Conservation (phyloP, 2,113 vertebrate genomes). For the Choloepus hoffmanni region DNA sequence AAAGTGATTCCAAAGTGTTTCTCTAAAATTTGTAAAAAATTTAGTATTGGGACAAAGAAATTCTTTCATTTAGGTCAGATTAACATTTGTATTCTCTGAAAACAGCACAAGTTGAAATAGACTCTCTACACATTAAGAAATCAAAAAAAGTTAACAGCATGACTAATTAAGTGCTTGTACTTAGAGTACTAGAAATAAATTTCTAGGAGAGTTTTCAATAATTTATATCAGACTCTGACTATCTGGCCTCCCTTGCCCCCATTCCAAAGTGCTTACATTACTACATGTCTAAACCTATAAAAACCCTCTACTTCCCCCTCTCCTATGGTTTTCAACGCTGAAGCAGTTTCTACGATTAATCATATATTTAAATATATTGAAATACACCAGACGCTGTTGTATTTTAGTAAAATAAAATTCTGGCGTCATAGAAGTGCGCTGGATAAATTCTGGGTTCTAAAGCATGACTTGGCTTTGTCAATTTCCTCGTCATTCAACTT, state of each 20-base stretch:
- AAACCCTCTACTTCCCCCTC: neutral
- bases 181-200: neutral
- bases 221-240: neutral
- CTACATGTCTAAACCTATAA: neutral
- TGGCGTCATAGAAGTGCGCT: neutral
- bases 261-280: neutral
- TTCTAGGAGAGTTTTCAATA: conserved; percentile 16
- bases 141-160: neutral
- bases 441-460: neutral
- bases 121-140: conserved; percentile 36
- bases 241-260: neutral
- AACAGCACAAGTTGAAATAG: neutral
- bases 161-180: neutral
- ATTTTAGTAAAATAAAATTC: conserved; percentile 16
- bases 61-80: conserved; percentile 3
- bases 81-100: conserved; percentile 39
- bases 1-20: neutral
- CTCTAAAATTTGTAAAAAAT: neutral
- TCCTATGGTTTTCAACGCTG: neutral
- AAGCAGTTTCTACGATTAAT: neutral
- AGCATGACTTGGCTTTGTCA: neutral
- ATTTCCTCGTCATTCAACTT: neutral
- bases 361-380: neutral
- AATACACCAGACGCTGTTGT: neutral
- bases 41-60: conserved; percentile 33